A percentile compares a stretch with the other conserved stretches of the same genome.
These are phyloP conservation scores for Cichlasoma orientale DNA, from an alignment of 2,797 vertebrate genomes.

Conservation along the genomic window DNA sequence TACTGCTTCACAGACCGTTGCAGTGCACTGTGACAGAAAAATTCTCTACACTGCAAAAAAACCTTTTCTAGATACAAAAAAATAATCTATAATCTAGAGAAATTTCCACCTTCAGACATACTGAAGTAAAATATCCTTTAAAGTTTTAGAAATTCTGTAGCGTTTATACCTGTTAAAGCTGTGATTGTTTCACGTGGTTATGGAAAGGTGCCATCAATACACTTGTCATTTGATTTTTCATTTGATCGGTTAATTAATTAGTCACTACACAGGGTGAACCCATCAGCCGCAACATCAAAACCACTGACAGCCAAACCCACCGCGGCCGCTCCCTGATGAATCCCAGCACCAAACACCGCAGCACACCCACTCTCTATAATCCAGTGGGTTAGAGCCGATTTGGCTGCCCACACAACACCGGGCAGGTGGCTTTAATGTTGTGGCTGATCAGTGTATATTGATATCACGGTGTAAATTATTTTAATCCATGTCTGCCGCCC, in stretches of 20 bases:
- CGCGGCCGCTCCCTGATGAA: not conserved
- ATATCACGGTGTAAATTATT: not conserved
- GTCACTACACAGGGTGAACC: not conserved
- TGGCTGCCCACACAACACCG: no score
- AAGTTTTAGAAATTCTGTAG: not conserved
- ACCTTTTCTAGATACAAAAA: not conserved
- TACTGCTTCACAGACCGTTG: constrained; percentile 40
- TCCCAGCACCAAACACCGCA: not conserved
- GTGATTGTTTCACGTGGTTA: not conserved
- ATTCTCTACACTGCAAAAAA: constrained; percentile 43
- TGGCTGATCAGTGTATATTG: not conserved
- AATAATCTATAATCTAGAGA: not conserved
- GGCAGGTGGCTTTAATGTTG: not conserved
- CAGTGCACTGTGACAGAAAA: constrained; percentile 31
- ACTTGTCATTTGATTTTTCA: not conserved
- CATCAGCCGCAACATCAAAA: not conserved
- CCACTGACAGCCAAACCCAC: not conserved
- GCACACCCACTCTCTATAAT: not conserved
- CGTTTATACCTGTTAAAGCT: not conserved
- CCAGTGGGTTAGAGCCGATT: not conserved
- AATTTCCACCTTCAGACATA: not conserved
- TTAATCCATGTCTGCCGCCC: not conserved
- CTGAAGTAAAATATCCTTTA: not conserved
- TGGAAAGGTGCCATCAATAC: not conserved
- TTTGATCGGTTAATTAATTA: not conserved